Evolutionary conservation across 2,113 vertebrate genomes (phyloP).

Genomic region (Halichoeres trimaculatus): DNA sequence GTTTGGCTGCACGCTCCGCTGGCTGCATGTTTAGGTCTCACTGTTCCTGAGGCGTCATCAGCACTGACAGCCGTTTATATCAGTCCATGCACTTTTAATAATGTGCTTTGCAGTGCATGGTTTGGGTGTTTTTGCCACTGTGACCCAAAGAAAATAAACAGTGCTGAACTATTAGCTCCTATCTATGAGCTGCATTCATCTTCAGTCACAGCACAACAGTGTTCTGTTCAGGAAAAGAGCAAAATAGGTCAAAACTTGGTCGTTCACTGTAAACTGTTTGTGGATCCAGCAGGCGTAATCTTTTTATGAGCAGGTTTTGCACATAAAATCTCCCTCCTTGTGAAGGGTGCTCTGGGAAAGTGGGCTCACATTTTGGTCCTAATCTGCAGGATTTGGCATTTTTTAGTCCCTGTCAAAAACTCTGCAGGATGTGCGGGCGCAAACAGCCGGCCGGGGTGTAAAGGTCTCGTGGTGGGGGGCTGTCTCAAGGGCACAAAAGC

Average conservation of each 20-base stretch:
- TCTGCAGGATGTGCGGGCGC: conserved; percentile 24
- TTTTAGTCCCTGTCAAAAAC: conserved; percentile 41
- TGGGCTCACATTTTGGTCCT: conserved; percentile 25
- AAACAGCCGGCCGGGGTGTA: neutral
- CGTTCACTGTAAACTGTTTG: conserved; percentile 31
- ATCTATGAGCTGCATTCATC: conserved; percentile 64
- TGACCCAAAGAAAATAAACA: conserved; percentile 76
- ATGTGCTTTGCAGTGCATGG: conserved; percentile 13
- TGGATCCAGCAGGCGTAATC: conserved; percentile 25
- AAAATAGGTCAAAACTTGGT: conserved; percentile 54
- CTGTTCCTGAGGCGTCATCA: conserved; percentile 62
- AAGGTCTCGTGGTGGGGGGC: conserved; percentile 24
- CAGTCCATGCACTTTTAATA: conserved; percentile 61
- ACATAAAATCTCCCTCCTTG: conserved; percentile 24
- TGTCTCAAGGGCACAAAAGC: conserved; percentile 46
- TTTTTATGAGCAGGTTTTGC: conserved; percentile 43
- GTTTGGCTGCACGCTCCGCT: conserved; percentile 55
- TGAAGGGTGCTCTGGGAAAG: conserved; percentile 7
- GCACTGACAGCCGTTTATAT: conserved; percentile 69
- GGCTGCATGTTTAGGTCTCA: conserved; percentile 62
- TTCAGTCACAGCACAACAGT: conserved; percentile 58
- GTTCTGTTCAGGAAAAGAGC: conserved; percentile 42
- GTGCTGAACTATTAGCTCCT: conserved; percentile 56
- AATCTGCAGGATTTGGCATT: conserved; percentile 42
- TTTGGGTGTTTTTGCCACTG: conserved; percentile 62